phyloP scores from a whole-genome alignment of 2,113 vertebrate species.

The Steatornis caripensis region DNA sequence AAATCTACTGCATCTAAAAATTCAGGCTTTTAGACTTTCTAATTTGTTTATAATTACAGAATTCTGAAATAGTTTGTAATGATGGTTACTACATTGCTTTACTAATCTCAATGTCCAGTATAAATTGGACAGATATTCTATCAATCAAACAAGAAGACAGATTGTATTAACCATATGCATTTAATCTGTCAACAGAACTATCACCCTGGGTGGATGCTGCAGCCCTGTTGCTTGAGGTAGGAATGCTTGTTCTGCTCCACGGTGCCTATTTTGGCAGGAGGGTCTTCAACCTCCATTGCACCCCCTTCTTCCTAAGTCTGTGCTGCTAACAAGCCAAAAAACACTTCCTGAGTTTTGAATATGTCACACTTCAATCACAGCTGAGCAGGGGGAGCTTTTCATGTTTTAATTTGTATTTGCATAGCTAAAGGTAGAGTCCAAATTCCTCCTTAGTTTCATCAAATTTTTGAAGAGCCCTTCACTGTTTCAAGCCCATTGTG shows the following conservation, averaged over 20 bases:
- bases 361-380: neutral
- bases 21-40: neutral
- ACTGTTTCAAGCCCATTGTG: neutral
- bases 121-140: neutral
- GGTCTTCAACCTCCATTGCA: neutral
- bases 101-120: neutral
- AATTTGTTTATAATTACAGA: neutral
- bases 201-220: neutral
- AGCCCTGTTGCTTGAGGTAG: neutral
- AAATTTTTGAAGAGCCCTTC: neutral
- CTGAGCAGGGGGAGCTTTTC: neutral
- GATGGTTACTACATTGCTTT: neutral
- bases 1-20: neutral
- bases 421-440: neutral
- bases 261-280: neutral
- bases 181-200: neutral
- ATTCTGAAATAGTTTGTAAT: neutral
- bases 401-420: neutral
- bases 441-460: neutral
- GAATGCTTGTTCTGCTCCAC: neutral
- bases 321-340: neutral
- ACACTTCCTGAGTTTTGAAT: neutral
- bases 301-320: neutral
- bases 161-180: neutral
- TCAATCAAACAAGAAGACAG: neutral